A percentile compares a stretch with the other conserved stretches of the same genome.
phyloP scores from a whole-genome alignment of 2,113 vertebrate genomes.

The Nothobranchius kuhntae region DNA sequence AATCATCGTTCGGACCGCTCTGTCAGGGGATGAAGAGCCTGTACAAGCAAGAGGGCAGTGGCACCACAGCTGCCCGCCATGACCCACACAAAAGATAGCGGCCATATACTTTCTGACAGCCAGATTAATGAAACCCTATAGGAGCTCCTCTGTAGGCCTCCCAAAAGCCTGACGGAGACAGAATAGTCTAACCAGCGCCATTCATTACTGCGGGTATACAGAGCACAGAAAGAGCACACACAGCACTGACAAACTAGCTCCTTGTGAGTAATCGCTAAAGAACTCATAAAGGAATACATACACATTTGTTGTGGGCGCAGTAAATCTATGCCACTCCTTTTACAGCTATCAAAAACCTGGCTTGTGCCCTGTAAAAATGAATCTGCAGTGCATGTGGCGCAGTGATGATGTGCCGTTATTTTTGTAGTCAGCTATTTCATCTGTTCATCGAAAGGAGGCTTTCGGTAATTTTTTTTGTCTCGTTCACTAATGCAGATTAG shows the following conservation, averaged over 20 bases:
- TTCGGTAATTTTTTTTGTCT: conserved; percentile 47
- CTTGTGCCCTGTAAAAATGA: conserved; percentile 58
- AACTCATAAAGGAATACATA: conserved; percentile 77
- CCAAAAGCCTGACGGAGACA: conserved; percentile 79
- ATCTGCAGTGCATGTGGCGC: conserved; percentile 44
- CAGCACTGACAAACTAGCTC: conserved; percentile 78
- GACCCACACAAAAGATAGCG: conserved; percentile 75
- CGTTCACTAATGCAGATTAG: conserved; percentile 51
- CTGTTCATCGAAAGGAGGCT: conserved; percentile 27
- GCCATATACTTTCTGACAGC: conserved; percentile 75
- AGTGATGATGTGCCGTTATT: conserved; percentile 41
- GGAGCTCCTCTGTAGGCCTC: conserved; percentile 74
- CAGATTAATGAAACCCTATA: conserved; percentile 78
- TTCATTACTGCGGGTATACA: conserved; percentile 74
- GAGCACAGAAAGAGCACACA: conserved; percentile 77
- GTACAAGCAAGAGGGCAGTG: conserved; percentile 64
- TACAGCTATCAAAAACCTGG: conserved; percentile 62
- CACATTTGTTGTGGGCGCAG: conserved; percentile 70
- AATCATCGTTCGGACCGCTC: conserved; percentile 37
- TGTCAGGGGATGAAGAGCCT: conserved; percentile 54
- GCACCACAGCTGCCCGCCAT: conserved; percentile 71
- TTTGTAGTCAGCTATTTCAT: conserved; percentile 54
- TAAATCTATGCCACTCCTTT: conserved; percentile 72
- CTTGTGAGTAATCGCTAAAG: conserved; percentile 79
- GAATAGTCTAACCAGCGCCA: conserved; percentile 77